Conservation (phyloP, 2,113 vertebrate species). For the Cheirogaleus medius region DNA sequence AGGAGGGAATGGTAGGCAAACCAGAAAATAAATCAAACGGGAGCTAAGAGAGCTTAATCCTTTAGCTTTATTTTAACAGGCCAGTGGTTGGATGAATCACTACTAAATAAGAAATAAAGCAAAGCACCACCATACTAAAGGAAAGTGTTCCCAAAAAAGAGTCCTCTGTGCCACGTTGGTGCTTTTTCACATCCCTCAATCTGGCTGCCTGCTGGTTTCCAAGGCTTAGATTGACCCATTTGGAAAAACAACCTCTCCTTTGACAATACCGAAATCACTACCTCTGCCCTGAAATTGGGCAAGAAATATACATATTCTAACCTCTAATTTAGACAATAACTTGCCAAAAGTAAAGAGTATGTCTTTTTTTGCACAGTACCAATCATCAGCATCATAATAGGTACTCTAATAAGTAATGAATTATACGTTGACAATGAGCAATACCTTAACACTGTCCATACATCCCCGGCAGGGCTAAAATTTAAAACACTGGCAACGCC, state of each 20-base stretch:
- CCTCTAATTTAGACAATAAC: neutral
- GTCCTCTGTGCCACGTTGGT: neutral
- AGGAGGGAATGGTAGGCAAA: neutral
- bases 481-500: neutral
- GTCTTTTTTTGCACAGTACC: neutral
- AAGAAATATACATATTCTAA: neutral
- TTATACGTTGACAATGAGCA: neutral
- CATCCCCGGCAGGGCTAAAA: neutral
- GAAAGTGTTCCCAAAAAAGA: neutral
- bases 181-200: neutral
- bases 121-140: neutral
- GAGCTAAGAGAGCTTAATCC: neutral
- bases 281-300: conserved; percentile 4
- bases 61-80: neutral
- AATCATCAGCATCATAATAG: neutral
- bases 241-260: conserved; percentile 26
- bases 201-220: neutral
- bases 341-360: neutral
- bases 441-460: neutral
- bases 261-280: conserved; percentile 4
- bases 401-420: neutral
- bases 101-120: neutral
- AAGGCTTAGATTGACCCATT: neutral
- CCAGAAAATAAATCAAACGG: neutral
- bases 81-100: conserved; percentile 8